Evolutionary conservation across 35 echinoderm and acorn worm species (phyloP), one percentile per base, ranked within the genome.

Genomic region (Apostichopus californicus): DNA sequence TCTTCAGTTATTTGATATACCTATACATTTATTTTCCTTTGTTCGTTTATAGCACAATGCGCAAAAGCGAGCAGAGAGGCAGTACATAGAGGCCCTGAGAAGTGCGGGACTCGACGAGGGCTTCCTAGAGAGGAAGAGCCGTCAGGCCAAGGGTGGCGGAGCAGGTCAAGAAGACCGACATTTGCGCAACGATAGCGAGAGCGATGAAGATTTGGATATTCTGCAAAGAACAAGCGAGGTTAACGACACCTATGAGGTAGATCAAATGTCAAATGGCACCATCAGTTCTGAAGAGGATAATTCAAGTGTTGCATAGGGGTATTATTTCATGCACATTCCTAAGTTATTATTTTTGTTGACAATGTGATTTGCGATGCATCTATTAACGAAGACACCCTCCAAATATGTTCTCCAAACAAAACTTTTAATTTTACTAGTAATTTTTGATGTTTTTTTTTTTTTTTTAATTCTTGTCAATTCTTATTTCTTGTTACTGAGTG

Each of bases 101-200:
- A 92, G 90, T 78, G 97, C 97, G 24, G 97, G 97, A 14, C 77
- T 98, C 12, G 93, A 94, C 64, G 97, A 98, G 77, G 94, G 95
- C 46, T 98, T 98, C 78, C 46, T 98, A 24, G 90, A 94, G 2
- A 60, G 94, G 9, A 95, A 98, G 46, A n/a, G 71, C 7, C 89
- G 96, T 64, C 91, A 90, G 13, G 77, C 84, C 18, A 11, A 53
- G 9, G 46, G 9, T 9, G 71, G 88, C 78, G 70, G 54, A 55
- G 22, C 28, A 1, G 68, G 9, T 17, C 65, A 56, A 64, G 59
- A 65, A 21, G 57, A 87, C 9, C n/a, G 56, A 55, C 14, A 56
- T 54, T n/a, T 24, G 9, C 9, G 17, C 7, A 90, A 71, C 5
- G 86, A 88, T 9, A 88, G 86, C 52, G 86, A 88, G 25, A 90